These are phyloP conservation scores for Epinephelus fuscoguttatus DNA, from an alignment of 2,113 vertebrate species.

Conservation along the genomic window DNA sequence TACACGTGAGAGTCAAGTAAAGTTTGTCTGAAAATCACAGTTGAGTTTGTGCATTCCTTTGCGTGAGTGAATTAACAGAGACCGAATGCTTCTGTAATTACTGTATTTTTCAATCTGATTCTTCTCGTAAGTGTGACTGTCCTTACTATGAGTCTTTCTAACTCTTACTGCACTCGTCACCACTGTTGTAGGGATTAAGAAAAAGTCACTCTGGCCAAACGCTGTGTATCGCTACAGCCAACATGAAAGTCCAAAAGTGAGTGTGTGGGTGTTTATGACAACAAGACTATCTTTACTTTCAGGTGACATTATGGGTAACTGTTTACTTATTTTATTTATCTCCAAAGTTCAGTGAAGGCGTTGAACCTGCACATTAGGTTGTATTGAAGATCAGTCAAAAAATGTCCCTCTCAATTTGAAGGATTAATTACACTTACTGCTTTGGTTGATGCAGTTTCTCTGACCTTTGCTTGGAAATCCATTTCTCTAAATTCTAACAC, in stretches of 20 bases:
- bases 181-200: not conserved
- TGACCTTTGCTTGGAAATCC: too few relatives aligned
- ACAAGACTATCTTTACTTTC: too few relatives aligned
- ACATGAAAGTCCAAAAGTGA: not conserved
- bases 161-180: not conserved
- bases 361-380: too few relatives aligned
- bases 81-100: not conserved
- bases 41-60: slow-evolving; percentile 47
- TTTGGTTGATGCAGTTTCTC: too few relatives aligned
- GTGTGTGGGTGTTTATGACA: too few relatives aligned
- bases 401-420: too few relatives aligned
- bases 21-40: slow-evolving; percentile 67
- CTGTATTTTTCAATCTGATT: not conserved
- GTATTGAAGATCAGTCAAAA: too few relatives aligned
- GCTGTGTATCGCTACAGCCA: not conserved
- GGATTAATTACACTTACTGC: too few relatives aligned
- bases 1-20: slow-evolving; percentile 59
- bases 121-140: not conserved
- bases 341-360: too few relatives aligned
- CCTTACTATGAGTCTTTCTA: not conserved
- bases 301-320: too few relatives aligned
- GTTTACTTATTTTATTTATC: too few relatives aligned
- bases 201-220: not conserved
- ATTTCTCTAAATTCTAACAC: too few relatives aligned
- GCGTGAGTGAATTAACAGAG: not conserved